Conservation (phyloP, 2,113 vertebrate species). For the Corythornis cristatus region DNA sequence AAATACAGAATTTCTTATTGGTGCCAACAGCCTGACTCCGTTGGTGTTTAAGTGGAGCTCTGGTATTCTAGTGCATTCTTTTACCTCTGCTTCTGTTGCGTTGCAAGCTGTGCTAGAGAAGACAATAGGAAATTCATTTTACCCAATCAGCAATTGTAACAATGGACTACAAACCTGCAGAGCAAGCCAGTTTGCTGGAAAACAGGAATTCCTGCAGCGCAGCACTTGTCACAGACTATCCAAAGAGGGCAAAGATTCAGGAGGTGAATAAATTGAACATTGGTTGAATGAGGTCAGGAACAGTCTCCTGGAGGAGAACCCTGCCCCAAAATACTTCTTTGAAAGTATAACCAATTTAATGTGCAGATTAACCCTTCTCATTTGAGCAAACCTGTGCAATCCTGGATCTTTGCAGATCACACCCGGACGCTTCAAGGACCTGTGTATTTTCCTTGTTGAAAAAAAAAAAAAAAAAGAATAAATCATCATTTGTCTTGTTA, state of each 20-base stretch:
- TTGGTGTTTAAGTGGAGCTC: constrained; percentile 72
- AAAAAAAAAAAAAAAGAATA: constrained; percentile 27
- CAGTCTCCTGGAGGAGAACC: constrained; percentile 52
- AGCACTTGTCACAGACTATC: constrained; percentile 70
- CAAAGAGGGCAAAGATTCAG: constrained; percentile 73
- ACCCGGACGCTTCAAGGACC: constrained; percentile 55
- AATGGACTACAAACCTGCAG: constrained; percentile 71
- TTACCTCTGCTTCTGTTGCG: constrained; percentile 71
- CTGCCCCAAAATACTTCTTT: constrained; percentile 60
- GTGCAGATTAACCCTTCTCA: constrained; percentile 30
- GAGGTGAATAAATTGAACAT: constrained; percentile 69
- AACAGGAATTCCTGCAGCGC: constrained; percentile 69
- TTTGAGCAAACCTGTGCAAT: constrained; percentile 65
- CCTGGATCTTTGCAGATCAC: constrained; percentile 66
- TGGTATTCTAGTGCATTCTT: constrained; percentile 73
- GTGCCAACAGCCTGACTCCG: constrained; percentile 72
- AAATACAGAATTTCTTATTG: constrained; percentile 70
- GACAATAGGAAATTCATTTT: constrained; percentile 69
- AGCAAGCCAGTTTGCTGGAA: constrained; percentile 71
- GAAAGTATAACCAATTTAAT: constrained; percentile 56
- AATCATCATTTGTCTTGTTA: constrained; percentile 63
- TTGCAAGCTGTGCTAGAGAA: constrained; percentile 72
- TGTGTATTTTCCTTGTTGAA: constrained; percentile 51
- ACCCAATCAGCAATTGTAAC: constrained; percentile 69
- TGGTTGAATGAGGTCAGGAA: constrained; percentile 65